Evolutionary conservation across 1,140 invertebrate genomes (phyloP), one percentile per base, ranked within the genome.

Genomic region (Lasioglossum albipes): DNA sequence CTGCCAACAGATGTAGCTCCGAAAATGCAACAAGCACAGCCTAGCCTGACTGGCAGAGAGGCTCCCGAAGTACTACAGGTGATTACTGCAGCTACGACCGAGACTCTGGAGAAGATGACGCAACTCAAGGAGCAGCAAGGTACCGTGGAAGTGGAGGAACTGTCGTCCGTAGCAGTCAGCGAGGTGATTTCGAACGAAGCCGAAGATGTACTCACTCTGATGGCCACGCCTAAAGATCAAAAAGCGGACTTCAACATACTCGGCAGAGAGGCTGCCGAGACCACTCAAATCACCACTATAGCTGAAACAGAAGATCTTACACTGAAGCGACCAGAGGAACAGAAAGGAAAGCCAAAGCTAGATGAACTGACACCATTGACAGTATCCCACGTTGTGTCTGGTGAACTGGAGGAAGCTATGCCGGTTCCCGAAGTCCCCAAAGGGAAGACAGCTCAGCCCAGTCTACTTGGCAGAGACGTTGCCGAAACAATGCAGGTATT

Each of bases 201-300:
- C 0, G 91, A 89, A 79, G 79, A 90, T 10, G 9, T 77, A 10
- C 67, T 92, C 18, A 42, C 71, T 9, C 66, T 31, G 41, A 49
- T 59, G 10, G 77, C 87, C 79, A n/a, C 75, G 68, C 90, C 90
- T 1, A 87, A 76, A 64, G 74, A 84, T 18, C 88, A 88, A 22
- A 88, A 75, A 13, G 92, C 91, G 4, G 72, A 89, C 31, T 75
- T 88, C 0, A 88, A 83, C 54, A 70, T 93, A 2, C 64, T 81
- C 3, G 89, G 90, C 9, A 85, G 84, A 73, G 92, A 93, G 80
- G 81, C 89, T 57, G 90, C 91, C 1, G 86, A 93, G 84, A 89
- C 88, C 1, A 88, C 84, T 18, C 87, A 93, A 82, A 79, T 91
- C 2, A 76, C 88, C 45, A 79, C 90, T 4, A 76, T 75, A 6